Evolutionary conservation across 2,113 vertebrate genomes (phyloP), one percentile per base, ranked within the genome.

Genomic region (Acanthochromis polyacanthus): DNA sequence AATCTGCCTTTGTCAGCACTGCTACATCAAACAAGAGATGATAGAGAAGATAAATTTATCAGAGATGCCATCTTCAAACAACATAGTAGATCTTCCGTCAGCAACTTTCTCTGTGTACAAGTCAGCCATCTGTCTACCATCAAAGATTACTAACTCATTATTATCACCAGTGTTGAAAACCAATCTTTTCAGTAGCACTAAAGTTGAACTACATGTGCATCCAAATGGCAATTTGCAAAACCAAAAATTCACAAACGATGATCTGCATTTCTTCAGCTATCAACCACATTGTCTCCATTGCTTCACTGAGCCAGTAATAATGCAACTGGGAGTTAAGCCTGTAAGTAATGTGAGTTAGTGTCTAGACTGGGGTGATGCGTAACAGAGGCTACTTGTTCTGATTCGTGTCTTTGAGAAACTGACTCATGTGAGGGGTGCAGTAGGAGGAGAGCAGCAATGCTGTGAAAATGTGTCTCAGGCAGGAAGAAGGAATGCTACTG

Each of bases 341-440:
- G 12, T 40, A 63, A 65, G 74, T 84, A 70, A 76, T 75, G 53
- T 71, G 78, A 80, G 57, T 73, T 71, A 63, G 68, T 79, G 89
- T 89, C 91, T 88, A 86, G 88, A 88, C 88, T 72, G 56, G 70
- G 68, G 12, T 76, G 80, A 90, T 84, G 50, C 65, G 75, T 55
- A 84, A 90, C 91, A 92, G 84, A 82, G 78, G 78, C 79, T 12
- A 56, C 83, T 89, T 92, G 89, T 90, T 88, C 71, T 60, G 60
- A 80, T 67, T 76, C 57, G 63, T 59, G 48, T 75, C 82, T 83
- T 60, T 77, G n/a, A 71, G 57, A 66, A 88, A 62, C 32, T 4
- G 75, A 83, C 50, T 81, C 61, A 69, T 88, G 83, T 85, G 80
- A 75, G 45, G 23, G 1, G 52, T 12, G 32, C 46, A 66, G 64